These are phyloP conservation scores for Notarius quadriscutis DNA, from an alignment of 2,113 vertebrate species.

Conservation along the genomic window DNA sequence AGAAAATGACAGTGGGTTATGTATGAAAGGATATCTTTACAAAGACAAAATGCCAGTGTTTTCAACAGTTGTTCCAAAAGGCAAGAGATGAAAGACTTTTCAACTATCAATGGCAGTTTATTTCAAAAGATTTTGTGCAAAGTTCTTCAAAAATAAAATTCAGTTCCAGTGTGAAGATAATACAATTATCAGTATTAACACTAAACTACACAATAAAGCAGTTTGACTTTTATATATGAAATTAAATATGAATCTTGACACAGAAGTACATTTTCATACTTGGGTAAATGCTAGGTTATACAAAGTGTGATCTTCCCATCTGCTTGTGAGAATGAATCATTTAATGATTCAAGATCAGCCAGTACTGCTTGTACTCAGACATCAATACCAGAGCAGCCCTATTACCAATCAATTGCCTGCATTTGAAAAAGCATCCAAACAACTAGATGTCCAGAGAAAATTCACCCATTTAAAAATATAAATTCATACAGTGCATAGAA, in stretches of 20 bases:
- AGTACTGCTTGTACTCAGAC: not conserved
- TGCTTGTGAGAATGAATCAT: not conserved
- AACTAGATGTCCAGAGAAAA: slow-evolving; percentile 40
- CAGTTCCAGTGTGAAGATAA: not conserved
- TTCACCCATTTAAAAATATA: slow-evolving; percentile 42
- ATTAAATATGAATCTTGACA: not conserved
- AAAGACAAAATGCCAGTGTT: slow-evolving; percentile 28
- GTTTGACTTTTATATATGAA: not conserved
- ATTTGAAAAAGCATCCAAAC: not conserved
- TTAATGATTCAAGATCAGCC: not conserved
- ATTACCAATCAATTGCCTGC: not conserved
- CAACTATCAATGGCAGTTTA: slow-evolving; percentile 35
- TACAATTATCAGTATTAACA: not conserved
- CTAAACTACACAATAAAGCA: not conserved
- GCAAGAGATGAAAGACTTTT: slow-evolving; percentile 16
- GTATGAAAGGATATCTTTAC: slow-evolving; percentile 41
- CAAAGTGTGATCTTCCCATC: not conserved
- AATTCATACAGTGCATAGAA: slow-evolving; percentile 58
- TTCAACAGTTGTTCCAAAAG: slow-evolving; percentile 37
- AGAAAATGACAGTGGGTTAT: slow-evolving; percentile 28
- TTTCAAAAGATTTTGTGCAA: slow-evolving; percentile 23
- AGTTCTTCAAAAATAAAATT: not conserved
- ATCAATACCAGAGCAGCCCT: not conserved
- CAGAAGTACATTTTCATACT: not conserved
- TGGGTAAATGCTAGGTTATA: not conserved